Conservation (phyloP, 2,113 vertebrate genomes). For the Colius striatus region DNA sequence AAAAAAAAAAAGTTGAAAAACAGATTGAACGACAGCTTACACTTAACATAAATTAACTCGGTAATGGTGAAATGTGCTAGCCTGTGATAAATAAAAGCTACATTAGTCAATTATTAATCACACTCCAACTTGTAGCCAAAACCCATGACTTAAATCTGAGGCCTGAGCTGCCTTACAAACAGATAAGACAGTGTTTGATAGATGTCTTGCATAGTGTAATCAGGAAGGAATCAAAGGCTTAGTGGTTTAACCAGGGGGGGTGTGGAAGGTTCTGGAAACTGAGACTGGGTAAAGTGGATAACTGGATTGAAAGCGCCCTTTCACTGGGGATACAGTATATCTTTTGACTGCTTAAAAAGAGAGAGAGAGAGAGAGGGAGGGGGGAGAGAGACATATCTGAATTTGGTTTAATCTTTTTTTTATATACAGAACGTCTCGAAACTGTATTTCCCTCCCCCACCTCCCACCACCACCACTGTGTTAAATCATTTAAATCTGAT, state of each 20-base stretch:
- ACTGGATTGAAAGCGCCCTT: constrained; percentile 70
- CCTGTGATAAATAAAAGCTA: constrained; percentile 88
- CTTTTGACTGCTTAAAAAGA: constrained; percentile 38
- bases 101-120: constrained; percentile 91
- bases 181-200: constrained; percentile 85
- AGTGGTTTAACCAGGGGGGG: constrained; percentile 72
- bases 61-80: constrained; percentile 86
- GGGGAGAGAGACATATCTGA: constrained; percentile 69
- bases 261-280: constrained; percentile 81
- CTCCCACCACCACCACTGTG: constrained; percentile 48
- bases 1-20: constrained; percentile 75
- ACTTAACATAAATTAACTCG: constrained; percentile 87
- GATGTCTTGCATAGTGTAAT: constrained; percentile 80
- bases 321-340: constrained; percentile 68
- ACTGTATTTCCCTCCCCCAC: constrained; percentile 57
- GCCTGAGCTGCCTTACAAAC: constrained; percentile 85
- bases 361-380: neutral
- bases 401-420: constrained; percentile 75
- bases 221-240: constrained; percentile 79
- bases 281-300: constrained; percentile 56
- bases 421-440: constrained; percentile 66
- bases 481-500: constrained; percentile 73
- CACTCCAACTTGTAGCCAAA: constrained; percentile 87
- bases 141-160: constrained; percentile 85
- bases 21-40: constrained; percentile 86